Percentiles rank a stretch among this genome's conserved stretches.
These are phyloP conservation scores for Pseudachorutes palmiensis DNA, from an alignment of 1,140 invertebrate genomes.

Conservation along the genomic window DNA sequence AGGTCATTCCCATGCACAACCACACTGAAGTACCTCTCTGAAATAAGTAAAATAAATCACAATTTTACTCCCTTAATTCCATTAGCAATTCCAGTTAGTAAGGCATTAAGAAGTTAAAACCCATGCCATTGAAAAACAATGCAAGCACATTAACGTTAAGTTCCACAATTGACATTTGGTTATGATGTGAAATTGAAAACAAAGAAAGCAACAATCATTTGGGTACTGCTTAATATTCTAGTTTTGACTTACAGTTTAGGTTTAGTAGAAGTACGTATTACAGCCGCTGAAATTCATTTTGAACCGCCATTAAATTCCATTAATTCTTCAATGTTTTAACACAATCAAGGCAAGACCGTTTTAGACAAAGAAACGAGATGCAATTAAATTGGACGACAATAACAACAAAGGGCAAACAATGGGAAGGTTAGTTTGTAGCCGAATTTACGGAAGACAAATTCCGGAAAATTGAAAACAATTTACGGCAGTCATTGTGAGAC, in stretches of 20 bases:
- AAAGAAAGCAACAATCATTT: too few species aligned
- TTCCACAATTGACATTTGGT: too few species aligned
- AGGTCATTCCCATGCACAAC: conserved; percentile 44
- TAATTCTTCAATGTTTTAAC: background rate
- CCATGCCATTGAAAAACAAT: too few species aligned
- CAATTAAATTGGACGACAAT: background rate
- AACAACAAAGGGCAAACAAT: background rate
- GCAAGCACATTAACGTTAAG: too few species aligned
- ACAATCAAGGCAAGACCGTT: background rate
- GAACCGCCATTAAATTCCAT: conserved; percentile 5
- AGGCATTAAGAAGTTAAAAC: background rate
- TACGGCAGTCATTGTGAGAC: too few species aligned
- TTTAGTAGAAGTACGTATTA: conserved; percentile 33
- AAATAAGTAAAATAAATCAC: conserved; percentile 20
- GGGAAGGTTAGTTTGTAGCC: too few species aligned
- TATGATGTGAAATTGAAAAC: too few species aligned
- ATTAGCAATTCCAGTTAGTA: background rate
- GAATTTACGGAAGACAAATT: too few species aligned
- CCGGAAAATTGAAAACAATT: too few species aligned
- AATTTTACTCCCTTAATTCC: background rate
- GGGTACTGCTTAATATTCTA: too few species aligned
- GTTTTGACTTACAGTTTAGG: conserved; percentile 32
- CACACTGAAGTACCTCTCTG: conserved; percentile 45
- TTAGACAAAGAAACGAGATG: background rate
- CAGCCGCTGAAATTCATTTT: conserved; percentile 20